A percentile compares a stretch with the other conserved stretches of the same genome.
phyloP scores from a whole-genome alignment of 2,797 vertebrate species.

The Aeoliscus strigatus region DNA sequence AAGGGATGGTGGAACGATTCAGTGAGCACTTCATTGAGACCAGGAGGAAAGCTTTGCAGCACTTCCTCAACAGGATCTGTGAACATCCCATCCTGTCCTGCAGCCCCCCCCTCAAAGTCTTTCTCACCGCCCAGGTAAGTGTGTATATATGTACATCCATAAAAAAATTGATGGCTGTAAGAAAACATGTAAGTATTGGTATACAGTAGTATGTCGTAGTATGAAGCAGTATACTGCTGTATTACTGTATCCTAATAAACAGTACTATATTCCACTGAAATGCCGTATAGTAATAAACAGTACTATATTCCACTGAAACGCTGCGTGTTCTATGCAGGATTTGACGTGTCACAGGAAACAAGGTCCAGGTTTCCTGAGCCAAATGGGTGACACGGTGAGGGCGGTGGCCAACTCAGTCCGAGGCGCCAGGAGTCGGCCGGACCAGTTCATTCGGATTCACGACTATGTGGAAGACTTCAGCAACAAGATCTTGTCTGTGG shows the following conservation, averaged over 20 bases:
- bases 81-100: slow-evolving; percentile 90
- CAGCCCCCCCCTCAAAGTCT: slow-evolving; percentile 87
- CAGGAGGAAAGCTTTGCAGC: slow-evolving; percentile 86
- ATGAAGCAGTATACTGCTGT: too few species aligned
- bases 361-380: slow-evolving; percentile 85
- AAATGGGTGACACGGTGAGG: slow-evolving; percentile 87
- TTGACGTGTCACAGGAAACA: slow-evolving; percentile 86
- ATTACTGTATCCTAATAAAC: too few species aligned
- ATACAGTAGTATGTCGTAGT: too few species aligned
- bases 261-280: too few species aligned
- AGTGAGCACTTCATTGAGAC: slow-evolving; percentile 92
- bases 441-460: slow-evolving; percentile 83
- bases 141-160: too few species aligned
- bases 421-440: slow-evolving; percentile 82
- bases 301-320: too few species aligned
- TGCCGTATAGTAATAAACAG: too few species aligned
- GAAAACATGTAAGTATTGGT: too few species aligned
- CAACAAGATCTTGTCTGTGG: slow-evolving; percentile 83
- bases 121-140: slow-evolving; percentile 82
- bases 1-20: slow-evolving; percentile 95
- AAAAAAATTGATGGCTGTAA: too few species aligned
- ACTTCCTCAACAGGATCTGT: slow-evolving; percentile 86
- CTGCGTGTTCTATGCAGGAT: too few species aligned
- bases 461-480: slow-evolving; percentile 86
- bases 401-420: slow-evolving; percentile 85